Base-by-base conservation (phyloP, 2,888 invertebrate species). In the Pogonocherus hispidulus region DNA sequence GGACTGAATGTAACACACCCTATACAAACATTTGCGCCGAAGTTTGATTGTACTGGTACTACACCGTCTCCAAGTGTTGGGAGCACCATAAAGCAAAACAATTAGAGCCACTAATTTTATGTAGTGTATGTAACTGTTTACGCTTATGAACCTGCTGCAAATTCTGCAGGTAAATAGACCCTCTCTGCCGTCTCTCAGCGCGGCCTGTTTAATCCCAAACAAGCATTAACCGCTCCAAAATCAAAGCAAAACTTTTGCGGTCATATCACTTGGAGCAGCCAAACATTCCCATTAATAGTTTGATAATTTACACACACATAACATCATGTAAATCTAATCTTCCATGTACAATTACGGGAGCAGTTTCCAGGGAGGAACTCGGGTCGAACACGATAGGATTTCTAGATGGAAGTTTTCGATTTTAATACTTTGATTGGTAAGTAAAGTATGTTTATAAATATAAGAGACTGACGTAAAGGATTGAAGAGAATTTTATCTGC, bases 201-300 rank as follows among this genome's bases (percentile, higher is more conserved):
- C 41, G 16, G 23, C 44, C 44, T 57, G 46, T 27, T 32, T 57
- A 57, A 57, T 46, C 46, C 57, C 23, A 46, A 55, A 57, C 57
- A 57, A 23, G 46, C 57, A 57, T 44, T 44, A 46, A 22, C 57
- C 44, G 22, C 44, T 44, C 41, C 8, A 46, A 57, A 57, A 57
- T 57, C 57, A 57, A 57, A 57, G 57, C 57, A 57, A 57, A 57
- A 57, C 57, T 57, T 57, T 55, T 57, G 46, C 44, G 41, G 57
- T 27, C 46, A 46, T 57, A 57, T 27, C 57, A 46, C 44, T 57
- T 44, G 23, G 18, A 46, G 57, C 23, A 44, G 18, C 57, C 46
- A 57, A 56, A 57, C 57, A 16, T 57, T 44, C 27, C 44, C 57
- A 57, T 57, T 57, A 57, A 57, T 57, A 57, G 57, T 57, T 57